These are phyloP conservation scores for Oxystoma pomonae DNA, from an alignment of 2,888 invertebrate genomes.

Conservation along the genomic window DNA sequence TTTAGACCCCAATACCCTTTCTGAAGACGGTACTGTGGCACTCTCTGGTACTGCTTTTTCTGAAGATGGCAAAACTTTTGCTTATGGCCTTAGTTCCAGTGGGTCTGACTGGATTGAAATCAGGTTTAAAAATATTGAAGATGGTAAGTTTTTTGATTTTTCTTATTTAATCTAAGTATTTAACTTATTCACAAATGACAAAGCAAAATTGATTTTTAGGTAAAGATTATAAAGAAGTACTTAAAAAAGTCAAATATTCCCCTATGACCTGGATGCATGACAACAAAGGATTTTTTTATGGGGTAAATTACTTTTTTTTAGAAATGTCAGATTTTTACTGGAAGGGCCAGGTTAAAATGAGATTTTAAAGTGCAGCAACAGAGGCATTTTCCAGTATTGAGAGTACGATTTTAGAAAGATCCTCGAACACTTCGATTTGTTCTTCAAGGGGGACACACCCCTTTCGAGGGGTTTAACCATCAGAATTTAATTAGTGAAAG, in stretches of 20 bases:
- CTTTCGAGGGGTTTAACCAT: too few species aligned
- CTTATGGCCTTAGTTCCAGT: conserved; percentile 87
- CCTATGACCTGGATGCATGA: conserved; percentile 93
- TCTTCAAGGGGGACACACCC: too few species aligned
- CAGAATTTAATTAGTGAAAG: too few species aligned
- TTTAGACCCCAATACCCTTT: conserved; percentile 91
- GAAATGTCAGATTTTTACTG: too few species aligned
- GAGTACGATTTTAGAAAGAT: too few species aligned
- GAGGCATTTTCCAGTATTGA: too few species aligned
- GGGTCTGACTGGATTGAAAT: conserved; percentile 97
- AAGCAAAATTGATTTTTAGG: conserved; percentile 22
- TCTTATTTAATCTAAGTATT: background rate
- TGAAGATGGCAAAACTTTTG: conserved; percentile 84
- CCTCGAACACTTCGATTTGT: too few species aligned
- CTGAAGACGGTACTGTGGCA: conserved; percentile 87
- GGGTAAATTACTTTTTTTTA: conserved; percentile 52
- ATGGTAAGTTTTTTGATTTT: conserved; percentile 48
- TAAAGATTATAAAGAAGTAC: conserved; percentile 81
- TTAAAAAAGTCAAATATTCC: conserved; percentile 90
- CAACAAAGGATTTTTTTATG: conserved; percentile 92
- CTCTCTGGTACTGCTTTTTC: conserved; percentile 75
- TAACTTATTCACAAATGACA: background rate
- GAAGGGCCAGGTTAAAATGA: too few species aligned
- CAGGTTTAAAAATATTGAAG: conserved; percentile 70
- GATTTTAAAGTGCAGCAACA: too few species aligned